Evolutionary conservation across 2,888 invertebrate genomes (phyloP).

Genomic region (Galerucella calmariensis): DNA sequence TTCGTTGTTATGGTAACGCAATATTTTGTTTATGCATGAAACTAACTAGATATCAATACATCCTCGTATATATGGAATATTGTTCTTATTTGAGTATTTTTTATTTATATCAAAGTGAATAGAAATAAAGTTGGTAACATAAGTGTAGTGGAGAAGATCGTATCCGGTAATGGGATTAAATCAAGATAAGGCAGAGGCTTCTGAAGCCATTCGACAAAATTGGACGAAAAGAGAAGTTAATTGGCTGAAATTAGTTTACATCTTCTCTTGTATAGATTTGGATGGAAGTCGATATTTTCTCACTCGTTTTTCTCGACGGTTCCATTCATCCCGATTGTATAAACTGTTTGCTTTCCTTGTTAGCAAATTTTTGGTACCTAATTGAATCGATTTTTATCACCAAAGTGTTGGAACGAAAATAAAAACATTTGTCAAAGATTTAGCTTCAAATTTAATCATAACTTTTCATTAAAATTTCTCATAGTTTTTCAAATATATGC

Average conservation of each 20-base stretch:
- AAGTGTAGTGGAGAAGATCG: slow-evolving; percentile 4
- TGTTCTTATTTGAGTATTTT: not conserved
- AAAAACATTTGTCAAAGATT: not conserved
- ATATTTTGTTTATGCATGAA: no score
- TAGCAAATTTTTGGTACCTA: slow-evolving; percentile 18
- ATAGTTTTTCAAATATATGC: no score
- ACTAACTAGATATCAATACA: no score
- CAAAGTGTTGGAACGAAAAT: not conserved
- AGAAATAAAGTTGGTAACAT: not conserved
- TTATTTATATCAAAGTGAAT: not conserved
- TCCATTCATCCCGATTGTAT: slow-evolving; percentile 14
- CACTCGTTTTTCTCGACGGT: slow-evolving; percentile 20
- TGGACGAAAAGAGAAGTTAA: slow-evolving; percentile 29
- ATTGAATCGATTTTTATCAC: slow-evolving; percentile 3
- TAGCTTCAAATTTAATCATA: no score
- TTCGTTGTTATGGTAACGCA: no score
- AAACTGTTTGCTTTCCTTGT: slow-evolving; percentile 26
- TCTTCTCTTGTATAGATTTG: slow-evolving; percentile 29
- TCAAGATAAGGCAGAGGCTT: slow-evolving; percentile 25
- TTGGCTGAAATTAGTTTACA: slow-evolving; percentile 34
- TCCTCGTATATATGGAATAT: no score
- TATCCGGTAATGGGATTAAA: slow-evolving; percentile 26
- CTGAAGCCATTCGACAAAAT: slow-evolving; percentile 19
- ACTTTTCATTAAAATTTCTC: not conserved
- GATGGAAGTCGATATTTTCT: slow-evolving; percentile 27